Evolutionary conservation across 2,888 invertebrate genomes (phyloP).

Genomic region (Drosophila rubida): DNA sequence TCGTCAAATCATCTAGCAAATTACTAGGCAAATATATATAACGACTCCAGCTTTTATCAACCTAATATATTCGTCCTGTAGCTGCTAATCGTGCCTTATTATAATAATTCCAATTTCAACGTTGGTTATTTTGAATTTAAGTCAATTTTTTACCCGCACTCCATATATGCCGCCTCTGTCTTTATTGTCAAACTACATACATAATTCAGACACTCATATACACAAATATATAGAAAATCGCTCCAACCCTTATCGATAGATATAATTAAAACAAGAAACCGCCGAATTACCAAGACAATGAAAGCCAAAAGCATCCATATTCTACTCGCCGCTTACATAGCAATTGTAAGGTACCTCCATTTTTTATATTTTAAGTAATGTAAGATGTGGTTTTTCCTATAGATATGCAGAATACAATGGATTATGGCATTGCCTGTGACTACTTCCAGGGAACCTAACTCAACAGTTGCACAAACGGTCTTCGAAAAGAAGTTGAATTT

Average conservation of each 20-base stretch:
- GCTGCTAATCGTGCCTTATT: too few relatives aligned
- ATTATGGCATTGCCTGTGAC: neutral
- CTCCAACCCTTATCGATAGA: neutral
- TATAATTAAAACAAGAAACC: neutral
- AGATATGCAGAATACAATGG: neutral
- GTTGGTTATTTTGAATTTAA: too few relatives aligned
- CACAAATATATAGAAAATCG: neutral
- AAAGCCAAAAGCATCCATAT: too few relatives aligned
- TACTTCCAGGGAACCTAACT: neutral
- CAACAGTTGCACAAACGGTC: neutral
- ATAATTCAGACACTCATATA: neutral
- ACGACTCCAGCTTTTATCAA: too few relatives aligned
- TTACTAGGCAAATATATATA: too few relatives aligned
- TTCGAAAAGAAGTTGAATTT: neutral
- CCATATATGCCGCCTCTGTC: too few relatives aligned
- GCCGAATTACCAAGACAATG: too few relatives aligned
- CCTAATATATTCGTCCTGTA: too few relatives aligned
- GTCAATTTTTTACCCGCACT: too few relatives aligned
- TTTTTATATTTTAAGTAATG: too few relatives aligned
- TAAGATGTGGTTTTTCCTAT: neutral
- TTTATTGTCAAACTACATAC: conserved; percentile 85
- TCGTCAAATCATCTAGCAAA: too few relatives aligned
- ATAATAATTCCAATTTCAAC: too few relatives aligned
- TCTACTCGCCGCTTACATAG: neutral
- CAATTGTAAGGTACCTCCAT: neutral